Percentiles rank a stretch among this genome's conserved stretches.
Conservation (phyloP, 1,140 invertebrate genomes). For the Littorina saxatilis region DNA sequence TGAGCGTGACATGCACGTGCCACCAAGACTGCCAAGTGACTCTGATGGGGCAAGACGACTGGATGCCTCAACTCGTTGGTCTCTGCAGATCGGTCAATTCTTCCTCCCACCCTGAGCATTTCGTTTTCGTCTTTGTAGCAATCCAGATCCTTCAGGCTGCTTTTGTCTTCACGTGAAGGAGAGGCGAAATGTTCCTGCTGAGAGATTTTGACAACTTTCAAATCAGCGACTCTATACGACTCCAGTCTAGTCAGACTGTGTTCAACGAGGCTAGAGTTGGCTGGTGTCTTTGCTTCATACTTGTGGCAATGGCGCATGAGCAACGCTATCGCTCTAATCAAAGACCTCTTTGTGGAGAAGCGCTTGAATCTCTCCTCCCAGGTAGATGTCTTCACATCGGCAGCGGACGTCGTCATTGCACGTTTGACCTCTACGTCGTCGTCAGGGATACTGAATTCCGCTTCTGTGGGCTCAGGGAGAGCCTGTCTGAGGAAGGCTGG, state of each 20-base stretch:
- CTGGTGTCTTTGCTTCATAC: too few species aligned
- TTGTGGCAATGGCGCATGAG: neutral
- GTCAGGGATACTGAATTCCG: neutral
- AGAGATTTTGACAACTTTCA: too few species aligned
- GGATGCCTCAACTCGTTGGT: constrained; percentile 19
- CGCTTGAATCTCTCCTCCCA: neutral
- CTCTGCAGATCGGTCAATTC: constrained; percentile 35
- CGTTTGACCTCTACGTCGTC: constrained; percentile 44
- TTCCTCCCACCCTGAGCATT: constrained; percentile 42
- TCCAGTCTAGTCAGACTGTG: too few species aligned
- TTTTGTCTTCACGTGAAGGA: neutral
- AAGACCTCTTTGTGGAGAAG: neutral
- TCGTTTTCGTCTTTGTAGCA: constrained; percentile 37
- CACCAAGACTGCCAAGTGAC: constrained; percentile 38
- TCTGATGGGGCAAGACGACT: constrained; percentile 37
- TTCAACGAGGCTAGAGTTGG: too few species aligned
- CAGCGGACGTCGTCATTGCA: constrained; percentile 1
- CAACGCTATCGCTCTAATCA: neutral
- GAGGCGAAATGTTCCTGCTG: too few species aligned
- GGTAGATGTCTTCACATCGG: neutral
- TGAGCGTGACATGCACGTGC: constrained; percentile 37
- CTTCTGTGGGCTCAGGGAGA: neutral
- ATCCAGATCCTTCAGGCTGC: constrained; percentile 35
- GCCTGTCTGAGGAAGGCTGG: constrained; percentile 48
- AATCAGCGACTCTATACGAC: too few species aligned